Evolutionary conservation across 2,888 invertebrate genomes (phyloP).

Genomic region (Holacanthella duospinosa): DNA sequence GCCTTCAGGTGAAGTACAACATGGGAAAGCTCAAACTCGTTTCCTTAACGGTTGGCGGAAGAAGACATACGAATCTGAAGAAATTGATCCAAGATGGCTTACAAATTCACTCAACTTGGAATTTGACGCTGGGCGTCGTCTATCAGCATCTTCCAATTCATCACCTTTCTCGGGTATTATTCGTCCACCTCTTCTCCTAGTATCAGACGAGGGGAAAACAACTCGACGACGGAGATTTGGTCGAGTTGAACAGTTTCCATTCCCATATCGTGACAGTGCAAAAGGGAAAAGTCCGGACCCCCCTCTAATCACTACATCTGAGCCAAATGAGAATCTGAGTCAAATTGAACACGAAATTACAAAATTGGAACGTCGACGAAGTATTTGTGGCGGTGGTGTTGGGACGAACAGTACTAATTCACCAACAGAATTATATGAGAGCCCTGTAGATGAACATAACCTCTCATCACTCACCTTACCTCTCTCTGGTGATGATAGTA

Average conservation of each 20-base stretch:
- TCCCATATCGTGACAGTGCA: background rate
- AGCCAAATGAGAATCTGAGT: constrained; percentile 2
- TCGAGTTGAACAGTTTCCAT: constrained; percentile 22
- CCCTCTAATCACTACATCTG: background rate
- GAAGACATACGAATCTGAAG: constrained; percentile 32
- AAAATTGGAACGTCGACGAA: constrained; percentile 1
- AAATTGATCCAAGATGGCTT: constrained; percentile 33
- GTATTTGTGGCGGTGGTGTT: constrained; percentile 1
- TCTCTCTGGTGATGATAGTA: constrained; percentile 5
- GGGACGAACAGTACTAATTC: background rate
- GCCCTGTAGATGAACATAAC: background rate
- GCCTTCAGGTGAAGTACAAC: constrained; percentile 28
- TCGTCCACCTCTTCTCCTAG: constrained; percentile 9
- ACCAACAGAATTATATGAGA: background rate
- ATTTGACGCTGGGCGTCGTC: constrained; percentile 25
- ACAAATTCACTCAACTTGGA: constrained; percentile 34
- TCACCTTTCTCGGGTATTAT: background rate
- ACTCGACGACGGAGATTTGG: constrained; percentile 24
- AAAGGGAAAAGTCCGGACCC: background rate
- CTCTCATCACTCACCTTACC: constrained; percentile 6
- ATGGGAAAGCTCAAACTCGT: constrained; percentile 33
- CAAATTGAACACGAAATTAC: constrained; percentile 7
- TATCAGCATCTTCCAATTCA: constrained; percentile 16
- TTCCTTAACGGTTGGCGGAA: constrained; percentile 36
- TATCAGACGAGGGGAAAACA: constrained; percentile 13